These are phyloP conservation scores for Phainopepla nitens DNA, from an alignment of 2,113 vertebrate species.

Conservation along the genomic window DNA sequence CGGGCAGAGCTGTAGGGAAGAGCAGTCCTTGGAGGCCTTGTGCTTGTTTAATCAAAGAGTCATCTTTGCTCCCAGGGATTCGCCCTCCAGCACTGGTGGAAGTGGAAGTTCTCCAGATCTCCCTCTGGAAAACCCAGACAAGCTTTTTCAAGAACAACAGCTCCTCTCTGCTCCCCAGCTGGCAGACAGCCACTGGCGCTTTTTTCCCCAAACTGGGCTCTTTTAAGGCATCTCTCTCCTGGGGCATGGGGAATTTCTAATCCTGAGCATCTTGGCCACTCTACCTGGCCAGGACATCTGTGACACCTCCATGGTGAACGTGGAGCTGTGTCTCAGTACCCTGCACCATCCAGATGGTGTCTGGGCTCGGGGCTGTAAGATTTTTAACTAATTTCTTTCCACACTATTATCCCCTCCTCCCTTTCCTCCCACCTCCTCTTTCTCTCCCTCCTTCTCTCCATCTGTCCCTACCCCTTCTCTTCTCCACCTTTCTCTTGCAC, in stretches of 20 bases:
- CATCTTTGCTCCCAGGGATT: background rate
- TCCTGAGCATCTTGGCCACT: background rate
- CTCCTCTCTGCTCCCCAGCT: background rate
- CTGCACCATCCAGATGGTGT: background rate
- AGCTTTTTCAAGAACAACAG: background rate
- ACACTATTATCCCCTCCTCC: conserved; percentile 37
- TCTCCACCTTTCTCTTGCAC: conserved; percentile 60
- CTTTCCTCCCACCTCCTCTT: conserved; percentile 58
- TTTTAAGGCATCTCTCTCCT: background rate
- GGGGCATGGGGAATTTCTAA: background rate
- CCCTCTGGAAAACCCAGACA: background rate
- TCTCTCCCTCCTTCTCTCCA: conserved; percentile 72
- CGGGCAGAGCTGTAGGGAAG: background rate
- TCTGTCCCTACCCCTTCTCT: conserved; percentile 66
- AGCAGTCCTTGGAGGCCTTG: background rate
- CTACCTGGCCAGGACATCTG: background rate
- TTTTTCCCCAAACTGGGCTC: background rate
- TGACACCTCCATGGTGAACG: background rate
- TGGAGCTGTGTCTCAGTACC: background rate
- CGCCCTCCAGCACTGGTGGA: background rate
- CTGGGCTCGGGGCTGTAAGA: background rate
- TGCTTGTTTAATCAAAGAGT: background rate
- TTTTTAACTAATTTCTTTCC: conserved; percentile 31
- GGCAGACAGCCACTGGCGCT: background rate
- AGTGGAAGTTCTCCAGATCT: conserved; percentile 22